Base-by-base conservation (phyloP, 2,113 vertebrate species). In the Australoheros scitulus region DNA sequence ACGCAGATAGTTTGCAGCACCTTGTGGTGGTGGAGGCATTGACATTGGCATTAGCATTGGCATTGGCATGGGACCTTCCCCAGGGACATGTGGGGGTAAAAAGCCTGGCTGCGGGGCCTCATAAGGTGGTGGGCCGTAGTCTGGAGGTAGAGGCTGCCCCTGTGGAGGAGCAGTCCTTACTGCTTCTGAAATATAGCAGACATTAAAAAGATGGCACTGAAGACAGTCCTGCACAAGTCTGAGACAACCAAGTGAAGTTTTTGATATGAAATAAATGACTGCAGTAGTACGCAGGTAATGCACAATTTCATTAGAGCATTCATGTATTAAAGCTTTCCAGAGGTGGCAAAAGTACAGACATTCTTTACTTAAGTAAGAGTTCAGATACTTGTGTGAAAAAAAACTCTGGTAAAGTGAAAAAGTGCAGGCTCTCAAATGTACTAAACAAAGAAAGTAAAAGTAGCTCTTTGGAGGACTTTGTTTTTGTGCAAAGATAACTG, bases 61-160 rank as follows among this genome's bases (percentile, higher is more conserved):
- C 89, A 95, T 91, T 1, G 90, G 93, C 91, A 95, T 94, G 0
- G 94, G 85, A 36, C 96, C 91, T 15, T 99, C 97, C 11, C 96
- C 92, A 38, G 97, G 96, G 87, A 98, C 94, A 52, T 97, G 97
- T 2, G 97, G 97, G 3, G 97, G 96, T 6, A 98, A 84, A 0
- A 97, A 99, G 38, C 97, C 96, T 0, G 97, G 96, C 65, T 97
- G 93, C 0, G 96, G 93, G 0, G 95, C 96, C 82, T 99, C 98
- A 1, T 99, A 99, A 0, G 98, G 98, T 11, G 98, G 98, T 7
- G 98, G 98, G 0, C 97, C 97, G 0, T 97, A 96, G 34, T 99
- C 98, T 43, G 97, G 95, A 64, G 97, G 97, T 29, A 97, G 20
- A 0, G 96, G 96, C 70, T 96, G 95, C 79, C 96, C 96, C 17